phyloP scores from a whole-genome alignment of 2,797 vertebrate genomes.

The Propithecus deckenii region DNA sequence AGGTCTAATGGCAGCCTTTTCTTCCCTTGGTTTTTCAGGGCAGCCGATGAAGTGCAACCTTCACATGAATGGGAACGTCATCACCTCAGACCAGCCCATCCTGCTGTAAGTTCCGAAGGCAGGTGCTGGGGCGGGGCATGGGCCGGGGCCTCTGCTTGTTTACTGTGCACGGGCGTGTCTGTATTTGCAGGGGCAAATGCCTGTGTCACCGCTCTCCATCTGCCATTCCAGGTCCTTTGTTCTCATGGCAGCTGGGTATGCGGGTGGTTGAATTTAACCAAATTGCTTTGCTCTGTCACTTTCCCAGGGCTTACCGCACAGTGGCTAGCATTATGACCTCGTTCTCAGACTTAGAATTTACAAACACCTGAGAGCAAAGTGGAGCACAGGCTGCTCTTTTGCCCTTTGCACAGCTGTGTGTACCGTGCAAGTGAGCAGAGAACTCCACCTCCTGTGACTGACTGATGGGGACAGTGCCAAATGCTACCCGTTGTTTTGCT shows the following conservation, averaged over 20 bases:
- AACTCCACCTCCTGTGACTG: background rate
- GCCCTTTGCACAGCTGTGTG: no score
- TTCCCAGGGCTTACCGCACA: background rate
- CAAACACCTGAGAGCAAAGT: background rate
- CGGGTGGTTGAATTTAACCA: background rate
- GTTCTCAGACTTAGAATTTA: background rate
- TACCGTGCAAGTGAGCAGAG: background rate
- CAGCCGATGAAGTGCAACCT: conserved; percentile 99
- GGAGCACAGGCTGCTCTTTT: background rate
- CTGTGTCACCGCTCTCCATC: background rate
- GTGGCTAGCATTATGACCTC: background rate
- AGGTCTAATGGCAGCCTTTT: background rate
- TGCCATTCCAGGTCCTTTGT: background rate
- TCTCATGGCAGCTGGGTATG: fast-evolving
- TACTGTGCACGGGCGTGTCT: background rate
- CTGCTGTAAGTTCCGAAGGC: conserved; percentile 91
- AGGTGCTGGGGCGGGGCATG: background rate
- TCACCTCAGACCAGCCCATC: conserved; percentile 99
- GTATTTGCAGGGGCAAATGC: fast-evolving
- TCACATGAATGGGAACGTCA: conserved; percentile 97
- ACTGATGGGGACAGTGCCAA: background rate
- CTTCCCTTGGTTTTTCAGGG: conserved; percentile 84
- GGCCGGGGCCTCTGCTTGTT: background rate
- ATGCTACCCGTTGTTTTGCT: no score
- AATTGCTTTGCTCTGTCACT: background rate